Evolutionary conservation across 2,888 invertebrate species (phyloP).

Genomic region (Apoda limacodes): DNA sequence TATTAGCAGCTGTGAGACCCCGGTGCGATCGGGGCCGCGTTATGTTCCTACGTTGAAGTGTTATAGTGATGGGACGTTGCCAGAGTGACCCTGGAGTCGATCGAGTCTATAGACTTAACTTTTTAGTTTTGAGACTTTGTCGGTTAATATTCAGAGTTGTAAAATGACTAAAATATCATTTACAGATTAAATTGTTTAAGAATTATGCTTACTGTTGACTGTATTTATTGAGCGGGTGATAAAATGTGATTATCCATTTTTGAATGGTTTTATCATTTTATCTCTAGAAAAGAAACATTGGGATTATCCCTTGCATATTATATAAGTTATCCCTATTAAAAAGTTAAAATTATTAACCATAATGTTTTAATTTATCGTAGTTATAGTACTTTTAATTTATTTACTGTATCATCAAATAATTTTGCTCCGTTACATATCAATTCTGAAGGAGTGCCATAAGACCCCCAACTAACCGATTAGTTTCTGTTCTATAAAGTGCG

Average conservation of each 20-base stretch:
- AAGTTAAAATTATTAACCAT: constrained; percentile 44
- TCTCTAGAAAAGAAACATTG: constrained; percentile 62
- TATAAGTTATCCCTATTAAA: constrained; percentile 70
- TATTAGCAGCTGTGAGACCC: constrained; percentile 16
- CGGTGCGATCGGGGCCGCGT: constrained; percentile 5
- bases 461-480: too few relatives aligned
- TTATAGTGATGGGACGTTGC: constrained; percentile 11
- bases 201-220: constrained; percentile 69
- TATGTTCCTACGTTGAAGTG: constrained; percentile 25
- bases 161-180: constrained; percentile 64
- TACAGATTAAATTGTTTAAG: constrained; percentile 64
- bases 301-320: constrained; percentile 67
- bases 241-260: constrained; percentile 62
- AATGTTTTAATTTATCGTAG: constrained; percentile 22
- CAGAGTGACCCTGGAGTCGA: constrained; percentile 15
- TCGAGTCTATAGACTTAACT: constrained; percentile 22
- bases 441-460: too few relatives aligned
- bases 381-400: too few relatives aligned
- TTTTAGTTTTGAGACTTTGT: constrained; percentile 46
- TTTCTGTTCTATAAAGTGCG: too few relatives aligned
- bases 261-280: constrained; percentile 61
- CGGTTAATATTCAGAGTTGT: constrained; percentile 50
- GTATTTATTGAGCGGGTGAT: constrained; percentile 68
- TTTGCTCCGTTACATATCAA: too few relatives aligned
- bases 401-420: too few relatives aligned